A percentile compares a stretch with the other conserved stretches of the same genome.
These are phyloP conservation scores for Brachylomia viminalis DNA, from an alignment of 2,888 invertebrate genomes.

Conservation along the genomic window DNA sequence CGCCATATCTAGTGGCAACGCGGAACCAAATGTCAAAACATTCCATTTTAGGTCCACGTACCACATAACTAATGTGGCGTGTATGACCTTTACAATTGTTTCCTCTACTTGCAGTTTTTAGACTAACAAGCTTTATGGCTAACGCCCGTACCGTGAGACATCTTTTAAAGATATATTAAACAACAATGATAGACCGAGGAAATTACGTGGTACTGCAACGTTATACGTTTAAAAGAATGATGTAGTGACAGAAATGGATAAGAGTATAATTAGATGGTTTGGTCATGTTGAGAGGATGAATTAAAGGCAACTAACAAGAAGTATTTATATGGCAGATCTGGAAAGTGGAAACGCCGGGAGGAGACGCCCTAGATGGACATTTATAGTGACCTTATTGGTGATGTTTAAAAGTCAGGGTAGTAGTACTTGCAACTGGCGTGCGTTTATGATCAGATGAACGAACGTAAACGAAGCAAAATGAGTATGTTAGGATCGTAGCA, in stretches of 20 bases:
- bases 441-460: neutral
- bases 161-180: neutral
- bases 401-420: neutral
- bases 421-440: neutral
- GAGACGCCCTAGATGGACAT: neutral
- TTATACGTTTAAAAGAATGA: neutral
- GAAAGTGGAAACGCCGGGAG: no score
- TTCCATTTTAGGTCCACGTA: conserved; percentile 43
- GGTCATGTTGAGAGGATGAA: neutral
- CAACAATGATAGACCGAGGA: neutral
- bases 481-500: neutral
- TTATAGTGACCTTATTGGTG: neutral
- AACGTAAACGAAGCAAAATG: neutral
- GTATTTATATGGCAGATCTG: neutral
- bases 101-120: conserved; percentile 57
- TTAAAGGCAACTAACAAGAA: neutral
- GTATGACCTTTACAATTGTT: conserved; percentile 56
- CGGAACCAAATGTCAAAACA: conserved; percentile 64
- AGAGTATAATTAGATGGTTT: neutral
- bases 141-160: neutral
- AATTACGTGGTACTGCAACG: neutral
- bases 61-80: conserved; percentile 38
- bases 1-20: conserved; percentile 58
- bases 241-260: neutral
- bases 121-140: conserved; percentile 18